Conservation (phyloP, 2,113 vertebrate species). For the Pholis gunnellus region DNA sequence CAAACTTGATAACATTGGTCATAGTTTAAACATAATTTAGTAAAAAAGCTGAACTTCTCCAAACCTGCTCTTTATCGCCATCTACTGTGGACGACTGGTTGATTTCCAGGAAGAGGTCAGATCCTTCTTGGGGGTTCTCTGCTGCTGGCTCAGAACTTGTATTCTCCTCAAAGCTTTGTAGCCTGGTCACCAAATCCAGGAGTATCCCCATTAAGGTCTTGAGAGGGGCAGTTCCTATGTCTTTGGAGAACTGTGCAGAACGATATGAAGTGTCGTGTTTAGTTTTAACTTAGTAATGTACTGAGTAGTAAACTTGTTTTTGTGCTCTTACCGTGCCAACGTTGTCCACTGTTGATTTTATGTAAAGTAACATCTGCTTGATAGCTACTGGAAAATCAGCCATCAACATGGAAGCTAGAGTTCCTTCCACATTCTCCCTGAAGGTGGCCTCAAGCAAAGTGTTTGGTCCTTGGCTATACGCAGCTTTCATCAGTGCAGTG, state of each 20-base stretch:
- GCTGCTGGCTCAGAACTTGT: slow-evolving; percentile 14
- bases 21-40: not conserved
- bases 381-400: slow-evolving; percentile 78
- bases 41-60: not conserved
- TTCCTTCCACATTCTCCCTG: slow-evolving; percentile 69
- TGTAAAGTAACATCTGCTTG: slow-evolving; percentile 90
- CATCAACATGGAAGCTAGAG: slow-evolving; percentile 67
- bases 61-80: slow-evolving; percentile 74
- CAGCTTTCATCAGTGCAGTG: slow-evolving; percentile 78
- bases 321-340: slow-evolving; percentile 83
- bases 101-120: slow-evolving; percentile 84
- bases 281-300: not conserved
- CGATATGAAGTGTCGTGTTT: not conserved
- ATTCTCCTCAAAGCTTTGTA: slow-evolving; percentile 64
- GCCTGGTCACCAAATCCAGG: slow-evolving; percentile 77
- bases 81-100: slow-evolving; percentile 52
- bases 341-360: slow-evolving; percentile 87
- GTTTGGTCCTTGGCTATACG: slow-evolving; percentile 77
- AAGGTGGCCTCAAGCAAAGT: slow-evolving; percentile 61
- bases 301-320: not conserved
- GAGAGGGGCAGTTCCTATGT: slow-evolving; percentile 74
- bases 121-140: slow-evolving; percentile 59
- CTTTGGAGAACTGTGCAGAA: slow-evolving; percentile 75
- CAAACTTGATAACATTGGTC: not conserved
- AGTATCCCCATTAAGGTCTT: slow-evolving; percentile 84